These are phyloP conservation scores for Nesoenas mayeri DNA, from an alignment of 2,113 vertebrate species.

Conservation along the genomic window DNA sequence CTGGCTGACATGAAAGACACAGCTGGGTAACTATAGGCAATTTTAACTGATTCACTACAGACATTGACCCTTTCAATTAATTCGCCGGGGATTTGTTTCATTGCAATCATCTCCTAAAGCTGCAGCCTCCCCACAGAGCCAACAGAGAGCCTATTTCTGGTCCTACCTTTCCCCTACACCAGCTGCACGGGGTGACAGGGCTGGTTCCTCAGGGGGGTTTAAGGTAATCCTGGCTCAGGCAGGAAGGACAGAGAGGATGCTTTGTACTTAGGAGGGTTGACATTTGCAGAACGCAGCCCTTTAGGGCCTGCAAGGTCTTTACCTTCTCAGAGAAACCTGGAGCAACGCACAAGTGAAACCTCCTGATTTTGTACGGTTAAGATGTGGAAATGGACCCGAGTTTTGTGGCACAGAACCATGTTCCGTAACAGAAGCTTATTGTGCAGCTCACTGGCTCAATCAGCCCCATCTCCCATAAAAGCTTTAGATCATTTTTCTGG, in stretches of 20 bases:
- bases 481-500: background rate
- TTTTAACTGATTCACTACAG: slow-evolving; percentile 45
- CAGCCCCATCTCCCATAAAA: background rate
- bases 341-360: background rate
- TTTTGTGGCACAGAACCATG: background rate
- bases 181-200: background rate
- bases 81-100: background rate
- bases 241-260: background rate
- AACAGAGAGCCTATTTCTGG: background rate
- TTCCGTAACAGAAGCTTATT: background rate
- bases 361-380: background rate
- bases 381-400: background rate
- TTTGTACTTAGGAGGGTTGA: background rate
- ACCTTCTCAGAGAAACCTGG: background rate
- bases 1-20: background rate
- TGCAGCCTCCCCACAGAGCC: background rate
- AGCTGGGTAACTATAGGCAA: slow-evolving; percentile 5
- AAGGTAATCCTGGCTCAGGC: background rate
- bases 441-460: background rate
- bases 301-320: background rate
- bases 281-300: background rate
- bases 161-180: background rate
- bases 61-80: slow-evolving; percentile 32
- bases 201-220: background rate
- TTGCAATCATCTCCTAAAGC: background rate